Evolutionary conservation across 2,113 vertebrate species (phyloP), one percentile per base, ranked within the genome.

Genomic region (Spilogale gracilis): DNA sequence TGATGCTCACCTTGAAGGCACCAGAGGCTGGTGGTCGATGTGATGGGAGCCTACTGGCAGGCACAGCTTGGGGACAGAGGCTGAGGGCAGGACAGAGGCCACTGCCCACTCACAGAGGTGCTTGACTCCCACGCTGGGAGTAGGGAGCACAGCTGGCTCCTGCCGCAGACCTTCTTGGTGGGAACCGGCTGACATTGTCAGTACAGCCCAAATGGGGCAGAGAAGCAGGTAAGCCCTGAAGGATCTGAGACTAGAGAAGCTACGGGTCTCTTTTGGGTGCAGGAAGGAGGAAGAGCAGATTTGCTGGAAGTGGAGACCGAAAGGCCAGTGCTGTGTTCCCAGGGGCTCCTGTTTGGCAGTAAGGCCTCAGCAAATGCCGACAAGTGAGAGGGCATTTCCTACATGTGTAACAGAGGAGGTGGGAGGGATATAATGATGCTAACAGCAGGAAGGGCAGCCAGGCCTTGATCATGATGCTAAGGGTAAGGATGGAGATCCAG

Each of bases 101-200:
- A 30, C 21, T 4, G 13, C 58, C 71, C 17, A 10, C 9, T 48
- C 0, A 2, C 4, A 13, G n/a, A 25, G 56, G 14, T 48, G 20
- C 3, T 56, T 2, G 3, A 50, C n/a, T 27, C 58, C 43, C 3
- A 8, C 5, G 10, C 18, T 18, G 1, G 9, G 73, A 8, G 27
- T 21, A 23, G 43, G 69, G 52, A 10, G 11, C 9, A 16, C 14
- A 27, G 32, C 23, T 78, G 32, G 61, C 54, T 95, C 84, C 50
- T 30, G 50, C 10, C 4, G 5, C 50, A 69, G 74, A 56, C 58
- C 32, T 54, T 48, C 82, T 38, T 67, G 76, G 21, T 65, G 82
- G 84, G 43, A 89, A 60, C 32, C 50, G 82, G 71, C 32, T 67
- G 48, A 65, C 45, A 9, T 52, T 52, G 61, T 61, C 30, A 73